Evolutionary conservation across 2,888 invertebrate species (phyloP), one percentile per base, ranked within the genome.

Genomic region (Melipona bicolor): DNA sequence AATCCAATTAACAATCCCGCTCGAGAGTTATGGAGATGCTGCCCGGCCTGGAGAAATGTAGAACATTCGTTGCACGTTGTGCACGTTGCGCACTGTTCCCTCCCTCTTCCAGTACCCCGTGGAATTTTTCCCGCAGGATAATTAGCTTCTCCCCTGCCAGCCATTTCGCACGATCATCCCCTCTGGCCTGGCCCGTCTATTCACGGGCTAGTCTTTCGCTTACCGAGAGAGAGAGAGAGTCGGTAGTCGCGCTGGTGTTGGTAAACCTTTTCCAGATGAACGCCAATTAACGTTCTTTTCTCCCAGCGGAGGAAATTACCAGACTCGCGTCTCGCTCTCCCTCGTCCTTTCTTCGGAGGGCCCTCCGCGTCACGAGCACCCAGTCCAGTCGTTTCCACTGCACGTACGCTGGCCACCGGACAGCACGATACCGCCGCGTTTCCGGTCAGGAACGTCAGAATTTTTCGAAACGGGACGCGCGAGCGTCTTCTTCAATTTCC

Each of bases 1-100:
- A 88, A 89, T 91, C 87, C 89, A 91, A 91, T 91, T 91, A 91
- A 90, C 91, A 91, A 89, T 90, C 80, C 86, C 70, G 88, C 87
- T 87, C 79, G 85, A 84, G 88, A 89, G 88, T 89, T 88, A 90
- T 90, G 87, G 90, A 84, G 88, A 89, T 88, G 79, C 88, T 56
- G 74, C 36, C 36, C 27, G 50, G 68, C 69, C 43, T 9, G 43
- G 74, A 32, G 52, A 65, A 65, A 36, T 70, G 75, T 50, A 56
- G 59, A 74, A 74, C 73, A 61, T 74, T 75, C 77, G 74, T 54
- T 69, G 81, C 84, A 62, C 69, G 81, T 74, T 61, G 68, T 65
- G 81, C 84, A 62, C 69, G 81, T 74, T 61, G 68, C 9, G 9
- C 43, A 43, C 43, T 73, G 73, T 76, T 83, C 54, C 64, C 77